A percentile compares a stretch with the other conserved stretches of the same genome.
Conservation (phyloP, 2,797 vertebrate species). For the Brotula barbata region DNA sequence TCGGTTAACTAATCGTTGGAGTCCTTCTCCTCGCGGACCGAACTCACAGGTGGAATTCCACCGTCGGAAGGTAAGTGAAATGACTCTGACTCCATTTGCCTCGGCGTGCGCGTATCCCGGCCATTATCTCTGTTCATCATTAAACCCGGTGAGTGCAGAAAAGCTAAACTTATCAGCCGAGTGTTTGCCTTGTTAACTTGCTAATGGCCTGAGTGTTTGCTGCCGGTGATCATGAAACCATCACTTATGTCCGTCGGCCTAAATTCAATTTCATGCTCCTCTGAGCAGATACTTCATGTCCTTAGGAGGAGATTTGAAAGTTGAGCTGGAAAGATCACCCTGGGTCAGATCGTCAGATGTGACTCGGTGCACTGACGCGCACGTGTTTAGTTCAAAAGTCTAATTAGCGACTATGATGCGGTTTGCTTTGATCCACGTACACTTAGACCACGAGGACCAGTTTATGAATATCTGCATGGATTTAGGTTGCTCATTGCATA, state of each 20-base stretch:
- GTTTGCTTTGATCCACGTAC: conserved; percentile 9
- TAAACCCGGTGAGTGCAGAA: conserved; percentile 47
- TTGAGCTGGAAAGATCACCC: conserved; percentile 30
- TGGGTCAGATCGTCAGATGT: too few relatives aligned
- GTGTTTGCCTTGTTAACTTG: conserved; percentile 72
- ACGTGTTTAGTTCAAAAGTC: too few relatives aligned
- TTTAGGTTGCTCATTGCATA: too few relatives aligned
- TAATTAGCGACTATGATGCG: too few relatives aligned
- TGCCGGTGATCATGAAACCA: conserved; percentile 66
- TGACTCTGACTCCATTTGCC: conserved; percentile 27
- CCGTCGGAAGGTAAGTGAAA: conserved; percentile 34
- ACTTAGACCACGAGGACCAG: too few relatives aligned
- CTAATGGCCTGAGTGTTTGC: conserved; percentile 72
- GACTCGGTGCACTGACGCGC: too few relatives aligned
- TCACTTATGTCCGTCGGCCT: conserved; percentile 63
- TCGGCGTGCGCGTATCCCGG: conserved; percentile 2
- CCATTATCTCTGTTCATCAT: conserved; percentile 59
- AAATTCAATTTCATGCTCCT: conserved; percentile 76
- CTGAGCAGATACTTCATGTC: conserved; percentile 64
- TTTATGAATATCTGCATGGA: neutral
- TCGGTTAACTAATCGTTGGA: too few relatives aligned
- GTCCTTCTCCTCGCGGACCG: neutral
- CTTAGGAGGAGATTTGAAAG: conserved; percentile 32
- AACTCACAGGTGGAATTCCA: conserved; percentile 38
- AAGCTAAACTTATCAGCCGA: conserved; percentile 46